Evolutionary conservation across 2,888 invertebrate genomes (phyloP).

Genomic region (Sinodicranocentrus sp.): DNA sequence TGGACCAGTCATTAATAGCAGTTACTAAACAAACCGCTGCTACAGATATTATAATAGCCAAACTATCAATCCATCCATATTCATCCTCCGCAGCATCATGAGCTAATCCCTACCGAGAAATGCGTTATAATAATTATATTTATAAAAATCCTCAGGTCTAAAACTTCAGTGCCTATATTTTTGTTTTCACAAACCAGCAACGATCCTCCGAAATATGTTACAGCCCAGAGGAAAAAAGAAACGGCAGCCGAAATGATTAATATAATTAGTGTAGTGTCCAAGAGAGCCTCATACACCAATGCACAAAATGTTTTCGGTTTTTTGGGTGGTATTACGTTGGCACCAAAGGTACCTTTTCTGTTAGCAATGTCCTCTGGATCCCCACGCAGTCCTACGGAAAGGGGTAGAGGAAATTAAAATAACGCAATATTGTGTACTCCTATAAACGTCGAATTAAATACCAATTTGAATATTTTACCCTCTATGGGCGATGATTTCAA

Average conservation of each 20-base stretch:
- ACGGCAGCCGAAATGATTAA: conserved; percentile 98
- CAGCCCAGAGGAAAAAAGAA: conserved; percentile 96
- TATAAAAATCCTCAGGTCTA: no score
- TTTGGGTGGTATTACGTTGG: conserved; percentile 99
- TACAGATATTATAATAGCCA: conserved; percentile 99
- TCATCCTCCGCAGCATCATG: conserved; percentile 89
- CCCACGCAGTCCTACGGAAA: conserved; percentile 88
- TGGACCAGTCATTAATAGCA: conserved; percentile 99
- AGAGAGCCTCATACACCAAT: conserved; percentile 99
- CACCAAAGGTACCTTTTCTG: conserved; percentile 96
- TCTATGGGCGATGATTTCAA: conserved; percentile 19
- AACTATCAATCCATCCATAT: conserved; percentile 99
- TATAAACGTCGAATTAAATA: neutral
- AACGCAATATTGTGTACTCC: neutral
- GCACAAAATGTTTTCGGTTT: conserved; percentile 99
- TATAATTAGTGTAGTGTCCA: conserved; percentile 99
- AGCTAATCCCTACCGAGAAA: neutral
- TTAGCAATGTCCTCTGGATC: conserved; percentile 92
- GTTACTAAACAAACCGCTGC: conserved; percentile 99
- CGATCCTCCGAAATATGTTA: neutral
- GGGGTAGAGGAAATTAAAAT: neutral
- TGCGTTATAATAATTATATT: no score
- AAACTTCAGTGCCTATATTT: no score
- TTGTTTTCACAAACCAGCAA: neutral
- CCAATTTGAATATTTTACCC: neutral